Conservation (phyloP, 2,888 invertebrate genomes). For the Zootermopsis nevadensis region DNA sequence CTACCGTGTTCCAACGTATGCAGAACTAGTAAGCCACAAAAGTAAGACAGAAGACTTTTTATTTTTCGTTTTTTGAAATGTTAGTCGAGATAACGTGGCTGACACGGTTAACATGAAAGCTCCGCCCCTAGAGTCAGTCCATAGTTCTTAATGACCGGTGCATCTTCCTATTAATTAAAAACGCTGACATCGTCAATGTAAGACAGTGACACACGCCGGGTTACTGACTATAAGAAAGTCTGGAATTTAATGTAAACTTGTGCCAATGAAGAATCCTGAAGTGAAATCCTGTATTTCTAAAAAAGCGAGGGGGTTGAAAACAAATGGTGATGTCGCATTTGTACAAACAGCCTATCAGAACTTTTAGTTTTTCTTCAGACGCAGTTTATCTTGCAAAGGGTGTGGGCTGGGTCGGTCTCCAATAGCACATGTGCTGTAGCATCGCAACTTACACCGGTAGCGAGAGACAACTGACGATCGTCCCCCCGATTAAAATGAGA, state of each 20-base stretch:
- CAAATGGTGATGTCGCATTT: slow-evolving; percentile 19
- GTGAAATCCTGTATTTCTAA: background rate
- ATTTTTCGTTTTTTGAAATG: no score
- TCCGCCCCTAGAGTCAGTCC: no score
- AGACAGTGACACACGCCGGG: background rate
- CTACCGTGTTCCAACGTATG: no score
- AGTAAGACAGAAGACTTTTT: no score
- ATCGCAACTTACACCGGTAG: background rate
- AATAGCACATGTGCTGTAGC: background rate
- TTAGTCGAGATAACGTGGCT: no score
- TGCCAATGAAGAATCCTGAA: slow-evolving; percentile 2
- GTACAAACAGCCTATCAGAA: slow-evolving; percentile 17
- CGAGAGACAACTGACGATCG: slow-evolving; percentile 19
- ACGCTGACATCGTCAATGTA: no score
- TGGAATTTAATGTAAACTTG: background rate
- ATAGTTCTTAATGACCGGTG: no score
- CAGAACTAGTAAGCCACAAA: no score
- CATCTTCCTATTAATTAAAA: no score
- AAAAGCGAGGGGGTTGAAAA: slow-evolving; percentile 1
- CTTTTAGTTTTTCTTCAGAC: background rate
- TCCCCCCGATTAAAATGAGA: slow-evolving; percentile 40
- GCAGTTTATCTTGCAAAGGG: background rate
- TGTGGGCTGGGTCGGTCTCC: background rate
- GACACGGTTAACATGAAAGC: no score
- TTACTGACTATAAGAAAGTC: background rate